Evolutionary conservation across 2,113 vertebrate species (phyloP), one percentile per base, ranked within the genome.

Genomic region (Ifrita kowaldi): DNA sequence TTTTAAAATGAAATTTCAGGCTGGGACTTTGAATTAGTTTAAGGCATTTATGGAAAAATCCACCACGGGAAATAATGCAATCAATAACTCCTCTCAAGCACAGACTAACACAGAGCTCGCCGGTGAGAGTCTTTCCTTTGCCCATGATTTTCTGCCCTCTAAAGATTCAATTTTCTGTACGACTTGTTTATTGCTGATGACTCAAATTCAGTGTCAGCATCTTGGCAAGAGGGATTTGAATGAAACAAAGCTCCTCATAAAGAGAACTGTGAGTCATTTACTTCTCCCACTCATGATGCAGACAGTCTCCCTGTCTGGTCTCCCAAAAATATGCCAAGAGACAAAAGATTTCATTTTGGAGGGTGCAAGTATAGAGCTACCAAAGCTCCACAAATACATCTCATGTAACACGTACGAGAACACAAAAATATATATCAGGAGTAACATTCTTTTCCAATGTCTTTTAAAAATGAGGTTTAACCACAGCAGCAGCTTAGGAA

Each of bases 241-340:
- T 96, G 97, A 97, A 97, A 97, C 96, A 97, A 97, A 95, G 96
- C 93, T 97, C 78, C 94, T 97, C 95, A 95, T 97, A 97, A 96
- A 94, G 85, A 94, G 76, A 73, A 81, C 76, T 76, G 88, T 98
- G 97, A 98, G 95, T 98, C 97, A 98, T 92, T 97, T 94, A 92
- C 92, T 96, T 96, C 96, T 96, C 96, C 96, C 97, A 95, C 97
- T 96, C 95, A 94, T 96, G 95, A 96, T 96, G 96, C 96, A 97
- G 95, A 94, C 95, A 89, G 85, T 53, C 92, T 91, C 96, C 82
- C 95, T 85, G 97, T 96, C 96, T 97, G 87, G 80, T 92, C 87
- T 96, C 93, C 96, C 94, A 94, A 91, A 97, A 97, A 97, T 97
- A 97, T 8, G 82, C 84, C 56, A 81, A 56, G 71, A 95, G 74